Evolutionary conservation across 2,888 invertebrate species (phyloP).

Genomic region (Mythimna ferrago): DNA sequence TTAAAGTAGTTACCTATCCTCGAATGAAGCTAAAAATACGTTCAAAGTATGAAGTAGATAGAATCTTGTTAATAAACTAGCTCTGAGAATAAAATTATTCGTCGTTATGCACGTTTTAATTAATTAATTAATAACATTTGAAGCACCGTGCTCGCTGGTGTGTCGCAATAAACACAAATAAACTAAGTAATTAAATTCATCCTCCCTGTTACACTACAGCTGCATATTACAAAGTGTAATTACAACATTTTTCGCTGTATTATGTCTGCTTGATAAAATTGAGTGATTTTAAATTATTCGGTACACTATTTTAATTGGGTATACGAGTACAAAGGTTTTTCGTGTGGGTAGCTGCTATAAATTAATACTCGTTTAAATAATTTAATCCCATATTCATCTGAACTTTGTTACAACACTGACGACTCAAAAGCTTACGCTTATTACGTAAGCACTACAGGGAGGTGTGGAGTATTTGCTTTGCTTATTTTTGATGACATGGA

Average conservation of each 20-base stretch:
- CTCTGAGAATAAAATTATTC: slow-evolving; percentile 24
- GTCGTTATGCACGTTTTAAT: slow-evolving; percentile 27
- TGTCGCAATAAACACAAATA: slow-evolving; percentile 46
- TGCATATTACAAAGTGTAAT: slow-evolving; percentile 32
- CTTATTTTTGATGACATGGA: no score
- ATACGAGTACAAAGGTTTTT: background rate
- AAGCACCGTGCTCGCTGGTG: slow-evolving; percentile 28
- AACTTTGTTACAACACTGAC: background rate
- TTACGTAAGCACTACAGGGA: no score
- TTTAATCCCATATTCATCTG: background rate
- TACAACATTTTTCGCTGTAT: slow-evolving; percentile 13
- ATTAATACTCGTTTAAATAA: no score
- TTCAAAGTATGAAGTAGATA: slow-evolving; percentile 18
- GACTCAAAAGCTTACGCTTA: background rate
- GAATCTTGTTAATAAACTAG: slow-evolving; percentile 16
- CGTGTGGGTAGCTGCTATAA: no score
- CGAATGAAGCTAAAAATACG: background rate
- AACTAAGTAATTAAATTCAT: slow-evolving; percentile 53
- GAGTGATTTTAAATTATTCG: background rate
- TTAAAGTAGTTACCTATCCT: background rate
- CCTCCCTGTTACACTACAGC: slow-evolving; percentile 27
- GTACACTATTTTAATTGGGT: background rate
- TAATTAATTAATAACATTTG: slow-evolving; percentile 43
- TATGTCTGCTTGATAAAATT: slow-evolving; percentile 4
- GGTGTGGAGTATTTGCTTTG: no score